Percentiles rank a stretch among this genome's conserved stretches.
phyloP scores from a whole-genome alignment of 2,113 vertebrate genomes.

The Pygoscelis antarcticus region DNA sequence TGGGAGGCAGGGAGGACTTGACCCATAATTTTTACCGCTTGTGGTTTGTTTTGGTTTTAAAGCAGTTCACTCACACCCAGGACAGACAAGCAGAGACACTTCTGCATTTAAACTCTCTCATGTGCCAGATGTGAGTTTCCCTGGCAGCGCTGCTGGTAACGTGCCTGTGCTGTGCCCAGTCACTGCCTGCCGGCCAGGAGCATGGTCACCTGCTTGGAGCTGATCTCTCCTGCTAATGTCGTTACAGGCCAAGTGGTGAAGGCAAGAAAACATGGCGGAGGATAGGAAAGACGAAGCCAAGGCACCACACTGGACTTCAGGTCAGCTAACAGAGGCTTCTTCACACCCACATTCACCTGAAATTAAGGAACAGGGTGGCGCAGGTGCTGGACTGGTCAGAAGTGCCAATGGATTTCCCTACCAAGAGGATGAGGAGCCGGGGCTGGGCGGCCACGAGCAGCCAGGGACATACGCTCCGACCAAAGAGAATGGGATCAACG shows the following conservation, averaged over 20 bases:
- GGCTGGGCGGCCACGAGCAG: constrained; percentile 75
- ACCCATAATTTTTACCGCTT: background rate
- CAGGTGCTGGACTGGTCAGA: constrained; percentile 77
- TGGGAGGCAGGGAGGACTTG: background rate
- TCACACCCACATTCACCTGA: constrained; percentile 77
- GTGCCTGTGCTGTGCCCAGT: background rate
- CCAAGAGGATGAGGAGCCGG: constrained; percentile 81
- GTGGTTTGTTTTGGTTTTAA: background rate
- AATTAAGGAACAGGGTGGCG: constrained; percentile 81
- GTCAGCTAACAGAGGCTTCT: constrained; percentile 77
- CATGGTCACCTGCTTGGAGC: background rate
- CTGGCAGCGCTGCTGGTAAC: background rate
- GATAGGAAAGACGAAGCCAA: constrained; percentile 90
- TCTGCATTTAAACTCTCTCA: background rate
- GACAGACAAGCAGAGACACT: background rate
- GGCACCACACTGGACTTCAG: constrained; percentile 89
- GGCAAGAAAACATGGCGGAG: constrained; percentile 86
- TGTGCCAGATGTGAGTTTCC: fast-evolving
- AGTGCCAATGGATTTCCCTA: constrained; percentile 91
- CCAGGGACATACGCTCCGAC: constrained; percentile 76
- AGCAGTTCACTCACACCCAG: fast-evolving
- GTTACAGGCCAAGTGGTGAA: constrained; percentile 53
- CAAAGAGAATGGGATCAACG: constrained; percentile 95
- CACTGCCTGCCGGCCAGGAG: background rate
- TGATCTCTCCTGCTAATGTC: constrained; percentile 31